Base-by-base conservation (phyloP, 2,797 vertebrate genomes). In the Balearica regulorum region DNA sequence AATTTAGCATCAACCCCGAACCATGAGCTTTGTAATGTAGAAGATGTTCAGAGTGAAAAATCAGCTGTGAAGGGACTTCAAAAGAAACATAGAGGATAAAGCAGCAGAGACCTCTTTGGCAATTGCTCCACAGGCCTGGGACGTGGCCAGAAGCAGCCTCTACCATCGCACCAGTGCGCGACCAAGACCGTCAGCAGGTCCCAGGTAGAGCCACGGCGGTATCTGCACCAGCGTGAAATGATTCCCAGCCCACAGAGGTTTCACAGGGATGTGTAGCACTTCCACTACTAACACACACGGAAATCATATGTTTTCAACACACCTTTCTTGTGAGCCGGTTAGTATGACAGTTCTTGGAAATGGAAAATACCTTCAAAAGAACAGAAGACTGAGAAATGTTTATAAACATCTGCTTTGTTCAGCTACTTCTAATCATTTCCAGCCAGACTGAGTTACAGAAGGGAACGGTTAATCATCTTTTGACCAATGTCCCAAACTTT, bases 81-180 rank as follows among this genome's bases (percentile, higher is more conserved):
- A 85, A 14, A 64, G 48, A 58, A 68, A 41, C 3, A 5, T 24
- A 65, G 88, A 79, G 15, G 3, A 43, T 29, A 37, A 35, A 81
- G n/a, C 86, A 58, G 10, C 65, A 20, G 16, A 53, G 69, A 55
- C 33, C 17, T 58, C 75, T 65, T 6, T 11, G 48, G n/a, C 19
- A 31, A 6, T 3, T 13, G 60, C 17, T 87, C 53, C 46, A 1
- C 13, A 7, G 26, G 25, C 24, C 58, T 31, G 48, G 49, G 69
- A 26, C 39, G n/a, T 3, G 2, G 2, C 69, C 68, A 44, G 84
- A 21, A 37, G 53, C 41, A 17, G 21, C 37, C 11, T 39, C 33
- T 5, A 7, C 28, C 41, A 4, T 9, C 8, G 1, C 62, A 5
- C 8, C 48, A 6, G 35, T 1, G 13, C 1, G 21, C 0, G 3